Evolutionary conservation across 2,797 vertebrate genomes (phyloP), one percentile per base, ranked within the genome.

Genomic region (Chromobotia macracanthus): DNA sequence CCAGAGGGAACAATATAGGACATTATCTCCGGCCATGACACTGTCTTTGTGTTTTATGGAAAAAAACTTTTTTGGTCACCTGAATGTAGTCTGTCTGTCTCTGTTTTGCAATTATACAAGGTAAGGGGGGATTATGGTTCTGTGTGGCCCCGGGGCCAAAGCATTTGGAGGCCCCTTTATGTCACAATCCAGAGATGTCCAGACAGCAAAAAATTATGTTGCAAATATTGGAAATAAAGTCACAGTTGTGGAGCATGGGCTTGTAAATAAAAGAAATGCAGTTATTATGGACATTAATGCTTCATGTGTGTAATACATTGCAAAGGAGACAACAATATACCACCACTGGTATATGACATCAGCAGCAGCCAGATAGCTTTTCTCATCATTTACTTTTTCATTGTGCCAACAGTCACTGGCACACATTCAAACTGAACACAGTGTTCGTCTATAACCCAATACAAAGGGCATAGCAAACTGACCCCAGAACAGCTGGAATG

Each of bases 1-100:
- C 67, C 53, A 19, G 21, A 51, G 55, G 50, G 55, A 74, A 50
- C 84, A 76, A 79, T 79, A 79, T 48, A 69, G 61, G 38, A n/a
- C 70, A 66, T 85, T 77, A 83, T 9, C 7, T 41, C 38, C 1
- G 38, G 38, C 9, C 7, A 3, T 31, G 31, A 31, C 31, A 31
- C 31, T 31, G 31, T 2, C 50, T 51, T 74, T 85, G 76, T 73
- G 72, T 69, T 70, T 53, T 66, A 53, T 73, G 28, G 70, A 56
- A 71, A 66, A 60, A 41, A 41, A 41, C 38, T 50, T 71, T 68
- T 64, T 58, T 46, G 38, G 69, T 72, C 64, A 46, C 38, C 58
- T 25, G 46, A 72, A 44, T 66, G 53, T n/a, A 67, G 70, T 72
- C 19, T 55, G 5, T 56, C 23, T 63, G 23, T 65, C 69, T 72